Base-by-base conservation (phyloP, 2,888 invertebrate genomes). In the Anorthoa munda region DNA sequence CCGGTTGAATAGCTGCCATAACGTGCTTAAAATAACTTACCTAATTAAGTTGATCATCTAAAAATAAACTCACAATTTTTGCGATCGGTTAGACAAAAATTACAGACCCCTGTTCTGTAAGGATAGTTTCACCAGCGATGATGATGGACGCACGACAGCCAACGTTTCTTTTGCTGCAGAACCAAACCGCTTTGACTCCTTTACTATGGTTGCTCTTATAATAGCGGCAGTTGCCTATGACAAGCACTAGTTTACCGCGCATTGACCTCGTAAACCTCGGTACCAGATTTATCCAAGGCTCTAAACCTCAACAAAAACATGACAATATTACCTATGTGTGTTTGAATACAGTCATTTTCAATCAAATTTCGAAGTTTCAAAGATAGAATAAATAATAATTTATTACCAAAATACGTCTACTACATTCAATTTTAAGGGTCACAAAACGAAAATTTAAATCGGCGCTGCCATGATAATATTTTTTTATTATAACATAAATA, bases 101-200 rank as follows among this genome's bases (percentile, higher is more conserved):
- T n/a, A 18, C 50, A n/a, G n/a, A n/a, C n/a, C n/a, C n/a, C n/a
- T n/a, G n/a, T n/a, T n/a, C n/a, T 56, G 60, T 26, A 85, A n/a
- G 1, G 11, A 85, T 81, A 21, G 75, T 77, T 70, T 68, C 87
- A 61, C 90, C 88, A 65, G 88, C 90, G 2, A 86, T 64, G 0
- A 85, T 77, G 39, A 93, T 79, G 4, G 86, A 74, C 4, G 91
- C 92, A 7, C 87, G 86, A 71, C 93, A 92, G 4, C 90, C 89
- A 3, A 0, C 4, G 17, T 65, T 55, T 51, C 68, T 61, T 31
- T 31, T 81, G 67, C 81, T 68, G 58, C 87, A 87, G 31, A 87
- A 86, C 86, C 88, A 68, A 5, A 63, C 21, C 2, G 71, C 65
- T 66, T 86, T 87, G 56, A 53, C 53, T 71, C 91, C 78, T 23